phyloP scores from a whole-genome alignment of 2,113 vertebrate genomes.

The Orientallactaga bullata region DNA sequence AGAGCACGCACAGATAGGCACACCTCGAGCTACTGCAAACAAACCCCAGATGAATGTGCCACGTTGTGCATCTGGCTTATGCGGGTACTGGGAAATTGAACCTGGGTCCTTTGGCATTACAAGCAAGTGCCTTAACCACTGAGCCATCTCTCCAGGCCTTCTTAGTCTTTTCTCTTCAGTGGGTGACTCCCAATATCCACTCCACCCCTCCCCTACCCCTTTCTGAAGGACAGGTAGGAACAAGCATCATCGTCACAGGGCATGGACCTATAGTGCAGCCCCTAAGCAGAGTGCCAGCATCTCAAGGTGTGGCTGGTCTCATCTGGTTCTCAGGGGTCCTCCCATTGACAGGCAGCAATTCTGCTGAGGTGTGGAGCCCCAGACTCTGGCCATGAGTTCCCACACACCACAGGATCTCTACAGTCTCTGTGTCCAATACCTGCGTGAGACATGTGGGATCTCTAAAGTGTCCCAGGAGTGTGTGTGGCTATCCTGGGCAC shows the following conservation, averaged over 20 bases:
- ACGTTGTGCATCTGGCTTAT: no score
- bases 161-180: background rate
- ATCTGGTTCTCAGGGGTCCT: background rate
- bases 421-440: background rate
- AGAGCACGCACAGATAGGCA: no score
- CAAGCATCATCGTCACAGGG: rapidly evolving
- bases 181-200: background rate
- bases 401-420: background rate
- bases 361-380: background rate
- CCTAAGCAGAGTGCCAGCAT: background rate
- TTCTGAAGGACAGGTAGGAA: background rate
- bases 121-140: no score
- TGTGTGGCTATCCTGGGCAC: background rate
- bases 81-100: no score
- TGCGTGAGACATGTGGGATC: background rate
- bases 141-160: no score
- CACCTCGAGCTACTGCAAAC: no score
- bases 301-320: background rate
- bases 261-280: background rate
- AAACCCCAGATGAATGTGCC: no score
- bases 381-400: background rate
- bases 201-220: background rate
- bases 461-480: background rate
- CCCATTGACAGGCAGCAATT: background rate
- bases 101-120: no score